These are phyloP conservation scores for Globodera ellingtonae DNA, from an alignment of 1,140 invertebrate genomes.

Conservation along the genomic window DNA sequence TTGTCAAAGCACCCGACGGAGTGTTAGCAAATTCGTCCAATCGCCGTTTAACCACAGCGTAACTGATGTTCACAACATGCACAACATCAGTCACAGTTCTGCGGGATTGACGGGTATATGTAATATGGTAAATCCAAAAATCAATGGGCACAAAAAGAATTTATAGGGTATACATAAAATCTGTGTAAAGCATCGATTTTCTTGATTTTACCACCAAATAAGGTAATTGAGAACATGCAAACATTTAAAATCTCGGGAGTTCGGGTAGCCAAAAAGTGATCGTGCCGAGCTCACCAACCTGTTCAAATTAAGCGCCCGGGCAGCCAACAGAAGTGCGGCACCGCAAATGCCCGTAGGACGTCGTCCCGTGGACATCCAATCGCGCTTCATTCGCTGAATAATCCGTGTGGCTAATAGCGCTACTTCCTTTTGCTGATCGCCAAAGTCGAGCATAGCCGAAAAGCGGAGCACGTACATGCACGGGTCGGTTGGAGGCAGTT, in stretches of 20 bases:
- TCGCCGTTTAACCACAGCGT: constrained; percentile 67
- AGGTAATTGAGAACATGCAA: no score
- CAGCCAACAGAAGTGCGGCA: constrained; percentile 89
- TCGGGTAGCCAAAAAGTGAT: no score
- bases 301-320: constrained; percentile 86
- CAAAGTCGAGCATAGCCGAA: constrained; percentile 89
- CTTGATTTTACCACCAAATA: no score
- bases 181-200: no score
- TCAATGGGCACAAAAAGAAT: no score
- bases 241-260: no score
- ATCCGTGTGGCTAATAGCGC: constrained; percentile 89
- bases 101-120: constrained; percentile 15
- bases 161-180: no score
- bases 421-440: constrained; percentile 69
- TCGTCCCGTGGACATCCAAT: constrained; percentile 92
- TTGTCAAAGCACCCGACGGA: constrained; percentile 82
- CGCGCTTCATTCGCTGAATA: constrained; percentile 94
- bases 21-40: constrained; percentile 93
- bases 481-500: constrained; percentile 87
- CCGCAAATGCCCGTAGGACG: constrained; percentile 91
- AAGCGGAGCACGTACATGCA: constrained; percentile 91
- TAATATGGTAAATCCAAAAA: no score
- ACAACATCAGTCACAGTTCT: constrained; percentile 82
- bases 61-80: constrained; percentile 72
- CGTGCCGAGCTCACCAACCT: background rate